Percentiles rank a stretch among this genome's conserved stretches.
Evolutionary conservation across 2,888 invertebrate species (phyloP).

Genomic region (Amphipyra tragopoginis): DNA sequence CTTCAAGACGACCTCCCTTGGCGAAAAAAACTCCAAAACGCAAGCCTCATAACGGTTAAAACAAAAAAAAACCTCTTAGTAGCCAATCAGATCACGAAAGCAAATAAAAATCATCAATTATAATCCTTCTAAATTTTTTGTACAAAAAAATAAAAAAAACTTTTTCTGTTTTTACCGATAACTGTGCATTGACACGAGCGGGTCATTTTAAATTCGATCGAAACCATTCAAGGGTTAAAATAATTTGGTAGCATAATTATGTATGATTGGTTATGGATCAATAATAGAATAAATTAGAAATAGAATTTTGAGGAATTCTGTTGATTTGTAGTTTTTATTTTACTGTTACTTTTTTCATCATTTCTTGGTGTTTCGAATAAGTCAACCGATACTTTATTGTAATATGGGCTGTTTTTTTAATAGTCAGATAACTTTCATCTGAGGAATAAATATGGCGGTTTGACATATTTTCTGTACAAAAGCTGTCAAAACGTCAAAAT

Average conservation of each 20-base stretch:
- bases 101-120: conserved; percentile 49
- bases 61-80: conserved; percentile 29
- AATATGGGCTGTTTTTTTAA: too few species aligned
- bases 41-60: conserved; percentile 20
- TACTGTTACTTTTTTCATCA: too few species aligned
- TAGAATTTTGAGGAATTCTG: conserved; percentile 13
- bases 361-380: too few species aligned
- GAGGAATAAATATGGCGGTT: too few species aligned
- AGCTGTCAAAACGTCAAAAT: too few species aligned
- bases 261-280: conserved; percentile 54
- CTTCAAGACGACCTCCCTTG: too few species aligned
- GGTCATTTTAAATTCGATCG: conserved; percentile 47
- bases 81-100: conserved; percentile 43
- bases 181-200: conserved; percentile 53
- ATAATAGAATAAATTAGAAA: conserved; percentile 36
- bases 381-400: too few species aligned
- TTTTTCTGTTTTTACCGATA: conserved; percentile 35
- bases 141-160: background rate
- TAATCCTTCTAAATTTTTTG: conserved; percentile 14
- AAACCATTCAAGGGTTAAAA: conserved; percentile 60
- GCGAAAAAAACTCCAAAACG: conserved; percentile 4
- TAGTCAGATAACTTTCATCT: too few species aligned
- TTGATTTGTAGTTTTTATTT: conserved; percentile 14
- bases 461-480: too few species aligned
- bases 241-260: conserved; percentile 54